Conservation (phyloP, 2,888 invertebrate species). For the Rotaria magnacalcarata region DNA sequence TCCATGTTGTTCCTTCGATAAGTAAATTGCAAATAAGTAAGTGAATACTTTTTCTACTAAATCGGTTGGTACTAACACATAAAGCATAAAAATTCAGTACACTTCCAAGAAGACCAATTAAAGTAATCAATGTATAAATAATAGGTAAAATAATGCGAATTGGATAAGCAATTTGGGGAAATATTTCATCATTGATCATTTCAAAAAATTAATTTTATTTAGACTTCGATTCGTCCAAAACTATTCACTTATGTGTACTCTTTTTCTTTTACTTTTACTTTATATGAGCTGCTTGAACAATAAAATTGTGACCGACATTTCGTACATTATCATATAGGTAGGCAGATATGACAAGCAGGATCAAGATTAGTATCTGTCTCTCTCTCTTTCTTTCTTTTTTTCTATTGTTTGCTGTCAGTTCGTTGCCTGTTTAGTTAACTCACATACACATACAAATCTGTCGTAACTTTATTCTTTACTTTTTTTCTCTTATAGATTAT, state of each 20-base stretch:
- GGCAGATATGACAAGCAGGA: not conserved
- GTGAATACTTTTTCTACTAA: slow-evolving; percentile 45
- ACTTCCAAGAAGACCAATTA: not conserved
- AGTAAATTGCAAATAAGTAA: slow-evolving; percentile 34
- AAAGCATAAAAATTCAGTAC: slow-evolving; percentile 16
- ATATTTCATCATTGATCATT: not conserved
- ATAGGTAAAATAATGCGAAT: slow-evolving; percentile 15
- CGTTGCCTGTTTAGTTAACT: not conserved
- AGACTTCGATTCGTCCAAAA: not conserved
- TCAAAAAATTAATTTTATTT: too few species aligned
- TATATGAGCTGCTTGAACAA: not conserved
- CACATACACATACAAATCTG: not conserved
- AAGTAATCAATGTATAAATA: not conserved
- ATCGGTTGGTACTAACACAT: slow-evolving; percentile 41
- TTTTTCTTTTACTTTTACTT: not conserved
- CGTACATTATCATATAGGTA: not conserved
- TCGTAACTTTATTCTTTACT: not conserved
- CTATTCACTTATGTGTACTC: not conserved
- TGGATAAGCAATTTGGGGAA: not conserved
- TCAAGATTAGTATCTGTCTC: not conserved
- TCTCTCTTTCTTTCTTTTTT: not conserved
- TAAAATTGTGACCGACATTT: not conserved
- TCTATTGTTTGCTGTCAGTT: not conserved
- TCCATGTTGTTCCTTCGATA: slow-evolving; percentile 33
- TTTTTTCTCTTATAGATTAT: not conserved